Percentiles rank a stretch among this genome's conserved stretches.
Conservation (phyloP, 2,888 invertebrate species). For the Empis stercorea region DNA sequence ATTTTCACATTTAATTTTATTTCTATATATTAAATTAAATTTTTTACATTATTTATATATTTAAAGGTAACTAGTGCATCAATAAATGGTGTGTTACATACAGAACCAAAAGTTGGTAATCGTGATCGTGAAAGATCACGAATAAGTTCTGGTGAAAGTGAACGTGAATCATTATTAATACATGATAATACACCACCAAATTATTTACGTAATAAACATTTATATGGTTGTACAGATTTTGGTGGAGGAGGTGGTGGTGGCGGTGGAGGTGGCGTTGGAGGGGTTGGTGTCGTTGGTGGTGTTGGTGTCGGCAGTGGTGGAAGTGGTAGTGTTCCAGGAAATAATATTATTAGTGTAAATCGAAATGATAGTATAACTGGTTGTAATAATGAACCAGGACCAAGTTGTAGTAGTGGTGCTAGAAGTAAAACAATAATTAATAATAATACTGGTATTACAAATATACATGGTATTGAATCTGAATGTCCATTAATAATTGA, state of each 20-base stretch:
- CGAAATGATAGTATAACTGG: neutral
- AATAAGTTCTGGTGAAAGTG: slow-evolving; percentile 18
- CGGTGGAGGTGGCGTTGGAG: slow-evolving; percentile 1
- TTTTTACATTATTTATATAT: no score
- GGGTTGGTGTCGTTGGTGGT: neutral
- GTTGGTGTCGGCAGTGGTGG: no score
- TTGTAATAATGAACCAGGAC: neutral
- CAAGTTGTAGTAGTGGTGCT: slow-evolving; percentile 18
- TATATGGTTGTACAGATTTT: slow-evolving; percentile 13
- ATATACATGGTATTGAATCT: slow-evolving; percentile 41
- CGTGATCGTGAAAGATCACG: slow-evolving; percentile 17
- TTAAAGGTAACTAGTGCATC: slow-evolving; percentile 14
- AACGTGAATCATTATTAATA: slow-evolving; percentile 17
- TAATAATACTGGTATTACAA: neutral
- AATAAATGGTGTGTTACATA: slow-evolving; percentile 17
- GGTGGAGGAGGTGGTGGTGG: neutral
- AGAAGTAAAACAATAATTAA: slow-evolving; percentile 26
- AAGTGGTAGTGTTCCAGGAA: neutral
- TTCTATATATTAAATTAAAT: no score
- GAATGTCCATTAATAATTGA: slow-evolving; percentile 43
- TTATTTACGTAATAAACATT: slow-evolving; percentile 15
- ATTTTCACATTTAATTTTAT: no score
- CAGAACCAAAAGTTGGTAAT: slow-evolving; percentile 18
- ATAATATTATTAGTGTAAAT: neutral
- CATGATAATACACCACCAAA: slow-evolving; percentile 16